A percentile compares a stretch with the other conserved stretches of the same genome.
Conservation (phyloP, 2,113 vertebrate genomes). For the Zapornia atra region DNA sequence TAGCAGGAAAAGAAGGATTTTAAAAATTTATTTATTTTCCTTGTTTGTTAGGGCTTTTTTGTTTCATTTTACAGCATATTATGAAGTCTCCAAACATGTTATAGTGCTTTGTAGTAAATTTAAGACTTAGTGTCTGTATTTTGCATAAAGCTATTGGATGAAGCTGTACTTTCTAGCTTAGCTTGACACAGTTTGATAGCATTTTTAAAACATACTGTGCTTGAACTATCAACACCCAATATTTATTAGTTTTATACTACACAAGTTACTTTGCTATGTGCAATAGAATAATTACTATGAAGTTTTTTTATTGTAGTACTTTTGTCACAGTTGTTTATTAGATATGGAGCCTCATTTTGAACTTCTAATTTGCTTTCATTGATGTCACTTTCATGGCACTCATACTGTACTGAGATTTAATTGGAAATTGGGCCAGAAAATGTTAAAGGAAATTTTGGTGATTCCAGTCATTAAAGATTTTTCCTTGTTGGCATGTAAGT, state of each 20-base stretch:
- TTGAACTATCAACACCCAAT: constrained; percentile 26
- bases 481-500: background rate
- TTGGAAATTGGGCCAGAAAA: background rate
- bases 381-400: background rate
- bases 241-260: constrained; percentile 41
- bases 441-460: background rate
- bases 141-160: constrained; percentile 27
- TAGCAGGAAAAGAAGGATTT: background rate
- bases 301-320: background rate
- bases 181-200: background rate
- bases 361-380: constrained; percentile 22
- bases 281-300: constrained; percentile 10
- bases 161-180: constrained; percentile 15
- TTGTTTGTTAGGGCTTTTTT: background rate
- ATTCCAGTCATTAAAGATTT: background rate
- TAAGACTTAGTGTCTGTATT: background rate
- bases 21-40: background rate
- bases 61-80: background rate
- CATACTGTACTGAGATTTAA: background rate
- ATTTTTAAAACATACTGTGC: constrained; percentile 38
- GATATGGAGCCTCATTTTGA: background rate
- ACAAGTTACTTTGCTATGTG: background rate
- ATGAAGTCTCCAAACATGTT: background rate
- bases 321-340: constrained; percentile 12
- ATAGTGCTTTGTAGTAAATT: background rate